These are phyloP conservation scores for Hyaena hyaena DNA, from an alignment of 2,113 vertebrate genomes.

Conservation along the genomic window DNA sequence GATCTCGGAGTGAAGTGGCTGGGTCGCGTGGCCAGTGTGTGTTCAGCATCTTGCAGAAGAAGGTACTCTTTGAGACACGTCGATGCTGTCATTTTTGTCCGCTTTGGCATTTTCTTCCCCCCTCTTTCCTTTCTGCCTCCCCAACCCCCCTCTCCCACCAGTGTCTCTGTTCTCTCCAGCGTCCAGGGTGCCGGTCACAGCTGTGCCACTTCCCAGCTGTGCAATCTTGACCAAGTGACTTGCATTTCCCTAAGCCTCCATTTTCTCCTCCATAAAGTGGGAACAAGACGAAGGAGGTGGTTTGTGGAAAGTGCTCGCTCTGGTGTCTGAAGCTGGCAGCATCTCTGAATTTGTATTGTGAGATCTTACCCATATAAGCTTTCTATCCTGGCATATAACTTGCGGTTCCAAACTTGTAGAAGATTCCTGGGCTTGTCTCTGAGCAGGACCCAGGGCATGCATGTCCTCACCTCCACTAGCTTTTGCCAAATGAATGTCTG, in stretches of 20 bases:
- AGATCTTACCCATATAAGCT: neutral
- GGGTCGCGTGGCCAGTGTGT: neutral
- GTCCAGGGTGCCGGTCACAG: neutral
- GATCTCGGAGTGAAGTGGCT: neutral
- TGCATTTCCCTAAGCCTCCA: neutral
- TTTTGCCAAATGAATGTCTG: neutral
- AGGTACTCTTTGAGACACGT: no score
- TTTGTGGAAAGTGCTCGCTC: neutral
- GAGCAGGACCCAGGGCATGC: neutral
- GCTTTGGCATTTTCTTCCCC: neutral
- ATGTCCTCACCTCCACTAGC: neutral
- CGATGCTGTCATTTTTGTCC: neutral
- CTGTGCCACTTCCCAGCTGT: neutral
- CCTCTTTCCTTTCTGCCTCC: no score
- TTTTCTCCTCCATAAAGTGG: neutral
- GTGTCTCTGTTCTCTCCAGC: no score
- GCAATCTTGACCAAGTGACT: neutral
- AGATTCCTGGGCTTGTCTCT: neutral
- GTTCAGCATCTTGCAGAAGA: neutral
- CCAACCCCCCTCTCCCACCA: fast-evolving
- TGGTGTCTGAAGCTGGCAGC: neutral
- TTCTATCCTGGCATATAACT: no score
- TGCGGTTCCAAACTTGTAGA: neutral
- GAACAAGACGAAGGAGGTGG: neutral
- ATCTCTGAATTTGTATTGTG: neutral